A percentile compares a stretch with the other conserved stretches of the same genome.
Conservation (phyloP, 1,140 invertebrate species). For the Drosophila sp. region DNA sequence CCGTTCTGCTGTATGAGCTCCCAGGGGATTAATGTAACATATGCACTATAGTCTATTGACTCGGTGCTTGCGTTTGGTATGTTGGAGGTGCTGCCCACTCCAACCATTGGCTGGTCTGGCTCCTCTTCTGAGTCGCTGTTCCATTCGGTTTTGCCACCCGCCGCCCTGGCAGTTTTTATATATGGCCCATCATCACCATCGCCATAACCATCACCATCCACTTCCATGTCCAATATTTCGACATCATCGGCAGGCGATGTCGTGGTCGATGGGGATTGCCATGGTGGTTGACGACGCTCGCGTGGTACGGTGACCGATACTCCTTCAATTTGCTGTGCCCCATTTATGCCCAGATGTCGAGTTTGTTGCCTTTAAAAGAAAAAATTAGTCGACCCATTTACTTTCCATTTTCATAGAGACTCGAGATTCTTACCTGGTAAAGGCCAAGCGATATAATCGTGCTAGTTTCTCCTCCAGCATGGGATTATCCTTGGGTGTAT, state of each 20-base stretch:
- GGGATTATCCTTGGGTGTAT: constrained; percentile 80
- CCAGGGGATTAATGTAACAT: constrained; percentile 74
- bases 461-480: constrained; percentile 85
- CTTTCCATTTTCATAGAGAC: neutral
- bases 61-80: constrained; percentile 41
- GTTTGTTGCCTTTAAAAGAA: constrained; percentile 87
- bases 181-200: constrained; percentile 30
- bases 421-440: constrained; percentile 84
- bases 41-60: constrained; percentile 62
- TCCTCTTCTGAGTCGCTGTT: constrained; percentile 57
- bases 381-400: neutral
- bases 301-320: constrained; percentile 59
- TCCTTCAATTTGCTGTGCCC: constrained; percentile 74
- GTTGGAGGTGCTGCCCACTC: constrained; percentile 29
- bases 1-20: constrained; percentile 76
- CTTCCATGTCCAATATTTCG: constrained; percentile 69
- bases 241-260: constrained; percentile 58
- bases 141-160: constrained; percentile 62
- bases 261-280: constrained; percentile 27
- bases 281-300: constrained; percentile 54
- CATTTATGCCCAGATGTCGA: constrained; percentile 86
- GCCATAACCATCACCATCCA: constrained; percentile 28
- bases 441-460: constrained; percentile 86
- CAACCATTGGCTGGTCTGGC: constrained; percentile 15
- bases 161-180: constrained; percentile 49